A percentile compares a stretch with the other conserved stretches of the same genome.
Conservation (phyloP, 2,888 invertebrate genomes). For the Tuberolachnus salignus region DNA sequence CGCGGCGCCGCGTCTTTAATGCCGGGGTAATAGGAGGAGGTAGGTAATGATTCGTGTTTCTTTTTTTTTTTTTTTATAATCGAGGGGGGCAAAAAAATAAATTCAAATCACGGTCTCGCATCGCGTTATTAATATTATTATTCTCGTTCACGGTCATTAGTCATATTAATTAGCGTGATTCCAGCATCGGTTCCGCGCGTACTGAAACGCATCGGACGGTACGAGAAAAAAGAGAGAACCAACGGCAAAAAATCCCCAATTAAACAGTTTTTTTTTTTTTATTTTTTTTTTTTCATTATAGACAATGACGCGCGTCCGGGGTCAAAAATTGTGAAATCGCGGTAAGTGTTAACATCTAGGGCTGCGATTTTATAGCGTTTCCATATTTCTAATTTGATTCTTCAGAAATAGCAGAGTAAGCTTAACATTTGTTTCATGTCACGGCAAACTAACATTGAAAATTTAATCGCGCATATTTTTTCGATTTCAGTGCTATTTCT, state of each 20-base stretch:
- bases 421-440: too few species aligned
- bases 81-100: background rate
- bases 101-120: conserved; percentile 10
- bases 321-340: conserved; percentile 22
- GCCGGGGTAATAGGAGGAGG: background rate
- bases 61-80: background rate
- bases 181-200: background rate
- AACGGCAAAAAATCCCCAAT: conserved; percentile 6
- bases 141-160: conserved; percentile 15
- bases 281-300: background rate
- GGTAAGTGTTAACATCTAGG: too few species aligned
- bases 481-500: too few species aligned
- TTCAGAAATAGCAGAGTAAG: too few species aligned
- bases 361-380: too few species aligned
- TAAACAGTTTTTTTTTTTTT: conserved; percentile 13
- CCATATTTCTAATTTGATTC: too few species aligned
- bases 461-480: too few species aligned
- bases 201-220: background rate
- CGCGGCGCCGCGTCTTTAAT: too few species aligned
- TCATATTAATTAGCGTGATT: conserved; percentile 15
- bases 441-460: too few species aligned
- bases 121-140: too few species aligned
- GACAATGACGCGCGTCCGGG: conserved; percentile 13
- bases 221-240: too few species aligned
- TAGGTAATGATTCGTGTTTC: background rate